Evolutionary conservation across 2,888 invertebrate genomes (phyloP), one percentile per base, ranked within the genome.

Genomic region (Drosophila mimica): DNA sequence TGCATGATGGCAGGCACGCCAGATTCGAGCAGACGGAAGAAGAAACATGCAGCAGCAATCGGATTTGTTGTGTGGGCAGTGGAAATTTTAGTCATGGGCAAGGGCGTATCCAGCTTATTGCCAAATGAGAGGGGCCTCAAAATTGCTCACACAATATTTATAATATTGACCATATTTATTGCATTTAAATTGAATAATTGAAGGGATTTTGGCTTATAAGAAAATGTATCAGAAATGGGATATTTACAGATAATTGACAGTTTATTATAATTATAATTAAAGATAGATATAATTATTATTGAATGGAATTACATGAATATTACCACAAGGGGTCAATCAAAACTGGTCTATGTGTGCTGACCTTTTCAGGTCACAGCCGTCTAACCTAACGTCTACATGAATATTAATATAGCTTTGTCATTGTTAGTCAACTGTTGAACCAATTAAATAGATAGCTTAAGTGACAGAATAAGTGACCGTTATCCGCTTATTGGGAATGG

Each of bases 51-150:
- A 79, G 72, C 69, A 71, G 65, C 75, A 63, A 65, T 71, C 46
- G 25, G 15, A 46, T 25, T 46, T 46, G 20, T 75, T 84, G 86
- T 82, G 87, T 87, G 88, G 89, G 87, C 83, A 79, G 89, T 82
- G 88, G 85, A 88, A 85, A 85, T 82, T 79, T 75, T 85, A 81
- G 73, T 59, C 77, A 69, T 64, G 69, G 70, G 69, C 68, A 56
- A 56, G 56, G 56, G 56, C 38, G 56, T 30, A 15, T 28, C 34
- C n/a, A 40, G 15, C 17, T 43, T 66, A 51, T 60, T 62, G 70
- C 67, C 77, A 71, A 75, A 72, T 13, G 72, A 25, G 13, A 78
- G 73, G 70, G 79, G 28, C 13, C 17, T 28, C 7, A 56, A 36
- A 53, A 28, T 38, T 30, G 11, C 13, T 38, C 7, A 38, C 28